Evolutionary conservation across 53 echinoderm and acorn worm genomes (phyloP).

Genomic region (Echinarachnius parma): DNA sequence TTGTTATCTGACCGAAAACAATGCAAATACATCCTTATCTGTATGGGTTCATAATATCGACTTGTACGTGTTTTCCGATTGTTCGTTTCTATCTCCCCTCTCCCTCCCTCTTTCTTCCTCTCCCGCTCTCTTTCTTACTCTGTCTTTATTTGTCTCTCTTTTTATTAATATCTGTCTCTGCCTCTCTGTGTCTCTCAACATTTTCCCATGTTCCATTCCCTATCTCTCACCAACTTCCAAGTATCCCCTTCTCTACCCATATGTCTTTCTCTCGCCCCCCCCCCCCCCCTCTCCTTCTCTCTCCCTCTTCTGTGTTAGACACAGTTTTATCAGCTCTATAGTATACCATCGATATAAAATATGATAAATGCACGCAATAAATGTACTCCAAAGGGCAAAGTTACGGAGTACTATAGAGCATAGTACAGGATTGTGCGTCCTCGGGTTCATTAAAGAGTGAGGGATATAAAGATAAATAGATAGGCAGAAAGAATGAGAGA

Average conservation of each 20-base stretch:
- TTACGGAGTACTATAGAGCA: not conserved
- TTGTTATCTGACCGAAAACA: conserved; percentile 9
- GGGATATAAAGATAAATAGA: not conserved
- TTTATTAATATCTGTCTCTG: not conserved
- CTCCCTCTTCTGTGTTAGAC: not conserved
- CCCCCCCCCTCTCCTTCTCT: conserved; percentile 5
- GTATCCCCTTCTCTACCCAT: not conserved
- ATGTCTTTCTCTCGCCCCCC: no score
- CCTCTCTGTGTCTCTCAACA: not conserved
- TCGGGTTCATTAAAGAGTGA: conserved; percentile 10
- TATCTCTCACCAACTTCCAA: not conserved
- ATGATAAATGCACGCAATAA: no score
- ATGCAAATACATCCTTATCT: conserved; percentile 39
- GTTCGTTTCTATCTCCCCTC: not conserved
- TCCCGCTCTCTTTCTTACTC: not conserved
- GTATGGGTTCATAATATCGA: not conserved
- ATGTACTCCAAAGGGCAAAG: no score
- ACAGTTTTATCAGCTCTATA: no score
- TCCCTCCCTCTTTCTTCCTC: not conserved
- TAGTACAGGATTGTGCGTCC: not conserved
- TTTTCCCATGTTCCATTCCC: not conserved
- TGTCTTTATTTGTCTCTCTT: not conserved
- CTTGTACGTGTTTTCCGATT: not conserved
- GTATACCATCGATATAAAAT: no score
- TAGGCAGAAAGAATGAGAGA: not conserved